Percentiles rank a stretch among this genome's conserved stretches.
Evolutionary conservation across 2,888 invertebrate species (phyloP).

Genomic region (Spodoptera exigua): DNA sequence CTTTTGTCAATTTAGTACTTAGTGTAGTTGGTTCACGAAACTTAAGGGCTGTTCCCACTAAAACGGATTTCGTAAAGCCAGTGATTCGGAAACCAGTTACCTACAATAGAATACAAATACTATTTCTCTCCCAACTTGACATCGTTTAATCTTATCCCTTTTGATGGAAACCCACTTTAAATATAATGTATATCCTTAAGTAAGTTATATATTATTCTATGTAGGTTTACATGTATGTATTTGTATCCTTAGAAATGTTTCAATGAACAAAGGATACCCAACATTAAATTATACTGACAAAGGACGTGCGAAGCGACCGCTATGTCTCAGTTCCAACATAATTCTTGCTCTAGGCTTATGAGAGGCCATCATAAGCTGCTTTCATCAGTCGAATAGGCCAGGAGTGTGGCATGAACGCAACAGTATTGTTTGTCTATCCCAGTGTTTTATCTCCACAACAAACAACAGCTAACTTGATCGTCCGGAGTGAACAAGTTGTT

Average conservation of each 20-base stretch:
- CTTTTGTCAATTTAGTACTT: background rate
- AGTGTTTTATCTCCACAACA: slow-evolving; percentile 54
- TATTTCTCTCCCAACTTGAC: too few species aligned
- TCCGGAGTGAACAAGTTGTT: slow-evolving; percentile 55
- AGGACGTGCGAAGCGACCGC: slow-evolving; percentile 14
- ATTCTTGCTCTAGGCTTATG: slow-evolving; percentile 21
- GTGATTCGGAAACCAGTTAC: too few species aligned
- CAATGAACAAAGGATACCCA: slow-evolving; percentile 14
- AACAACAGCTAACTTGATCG: slow-evolving; percentile 67
- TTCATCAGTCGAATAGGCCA: slow-evolving; percentile 49
- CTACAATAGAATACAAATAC: too few species aligned
- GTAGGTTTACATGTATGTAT: background rate
- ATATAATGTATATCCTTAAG: too few species aligned
- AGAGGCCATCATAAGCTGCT: slow-evolving; percentile 32
- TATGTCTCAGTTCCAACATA: slow-evolving; percentile 7
- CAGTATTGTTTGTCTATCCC: slow-evolving; percentile 51
- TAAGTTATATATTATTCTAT: background rate
- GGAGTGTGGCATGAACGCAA: slow-evolving; percentile 33
- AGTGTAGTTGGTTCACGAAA: too few species aligned
- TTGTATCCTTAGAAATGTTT: slow-evolving; percentile 11
- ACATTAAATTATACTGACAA: slow-evolving; percentile 44
- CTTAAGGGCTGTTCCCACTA: too few species aligned
- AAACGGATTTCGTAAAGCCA: too few species aligned
- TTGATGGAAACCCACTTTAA: too few species aligned
- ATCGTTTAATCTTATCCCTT: too few species aligned